Conservation (phyloP, 2,113 vertebrate species). For the Pelecanoides urinatrix region DNA sequence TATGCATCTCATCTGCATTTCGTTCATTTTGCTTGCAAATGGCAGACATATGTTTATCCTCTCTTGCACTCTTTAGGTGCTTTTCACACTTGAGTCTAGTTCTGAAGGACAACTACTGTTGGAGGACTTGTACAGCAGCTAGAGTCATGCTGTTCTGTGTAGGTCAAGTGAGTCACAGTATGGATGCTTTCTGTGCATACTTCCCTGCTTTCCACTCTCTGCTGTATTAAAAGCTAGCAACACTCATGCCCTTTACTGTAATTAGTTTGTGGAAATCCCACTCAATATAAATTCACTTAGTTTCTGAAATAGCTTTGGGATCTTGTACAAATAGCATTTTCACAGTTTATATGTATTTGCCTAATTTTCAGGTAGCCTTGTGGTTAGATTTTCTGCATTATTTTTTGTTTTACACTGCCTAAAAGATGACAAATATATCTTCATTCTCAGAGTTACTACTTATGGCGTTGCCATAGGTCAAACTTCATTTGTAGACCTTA, state of each 20-base stretch:
- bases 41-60: background rate
- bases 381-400: background rate
- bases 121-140: background rate
- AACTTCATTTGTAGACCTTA: background rate
- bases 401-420: background rate
- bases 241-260: background rate
- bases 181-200: background rate
- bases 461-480: background rate
- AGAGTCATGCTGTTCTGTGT: background rate
- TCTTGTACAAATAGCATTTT: background rate
- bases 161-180: accelerated
- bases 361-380: background rate
- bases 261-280: background rate
- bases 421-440: background rate
- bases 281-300: background rate
- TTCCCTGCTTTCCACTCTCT: background rate
- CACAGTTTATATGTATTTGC: background rate
- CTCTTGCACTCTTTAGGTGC: background rate
- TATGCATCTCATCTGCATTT: background rate
- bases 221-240: background rate
- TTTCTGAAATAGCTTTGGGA: background rate
- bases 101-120: background rate
- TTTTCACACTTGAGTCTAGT: background rate
- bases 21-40: background rate
- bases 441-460: background rate